Evolutionary conservation across 2,888 invertebrate genomes (phyloP), one percentile per base, ranked within the genome.

Genomic region (Leptopilina myrica): DNA sequence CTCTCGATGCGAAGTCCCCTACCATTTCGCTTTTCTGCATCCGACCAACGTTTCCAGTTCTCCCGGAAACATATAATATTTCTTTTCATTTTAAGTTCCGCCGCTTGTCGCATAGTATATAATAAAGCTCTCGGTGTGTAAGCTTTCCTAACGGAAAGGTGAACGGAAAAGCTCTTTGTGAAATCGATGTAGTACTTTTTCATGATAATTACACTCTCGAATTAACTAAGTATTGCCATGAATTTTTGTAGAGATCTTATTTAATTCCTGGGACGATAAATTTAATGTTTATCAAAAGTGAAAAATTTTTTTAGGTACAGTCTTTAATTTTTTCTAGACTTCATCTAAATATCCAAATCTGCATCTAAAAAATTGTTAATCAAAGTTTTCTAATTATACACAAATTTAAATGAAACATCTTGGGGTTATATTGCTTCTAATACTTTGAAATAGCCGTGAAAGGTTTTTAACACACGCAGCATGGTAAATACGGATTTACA

Each of bases 1-100:
- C 84, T 87, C 86, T 86, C 84, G 85, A 86, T 84, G 84, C 82
- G 79, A 76, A 79, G 80, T 77, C 83, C 82, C 82, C 20, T 82
- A 83, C 82, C 84, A 79, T 80, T 82, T 80, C 78, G 78, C 78
- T 73, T 62, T 62, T 66, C 81, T 82, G 49, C 80, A 80, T 78
- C 80, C 79, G 76, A 76, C 64, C 76, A 7, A 43, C 65, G 40
- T 78, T 79, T 77, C 76, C 73, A 81, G 79, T 79, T 82, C 79
- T 82, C 80, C 78, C 76, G 80, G 79, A 80, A 82, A 80, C 81
- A 66, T 80, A 79, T 81, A 80, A 82, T 80, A 79, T 77, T 83
- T 84, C 83, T 80, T 82, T 80, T 82, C 78, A 77, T 78, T 81
- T 78, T 69, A 76, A 79, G 77, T 66, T 76, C 43, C 62, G 46